phyloP scores from a whole-genome alignment of 1,140 invertebrate genomes.

The Hyposmocoma kahamanoa region DNA sequence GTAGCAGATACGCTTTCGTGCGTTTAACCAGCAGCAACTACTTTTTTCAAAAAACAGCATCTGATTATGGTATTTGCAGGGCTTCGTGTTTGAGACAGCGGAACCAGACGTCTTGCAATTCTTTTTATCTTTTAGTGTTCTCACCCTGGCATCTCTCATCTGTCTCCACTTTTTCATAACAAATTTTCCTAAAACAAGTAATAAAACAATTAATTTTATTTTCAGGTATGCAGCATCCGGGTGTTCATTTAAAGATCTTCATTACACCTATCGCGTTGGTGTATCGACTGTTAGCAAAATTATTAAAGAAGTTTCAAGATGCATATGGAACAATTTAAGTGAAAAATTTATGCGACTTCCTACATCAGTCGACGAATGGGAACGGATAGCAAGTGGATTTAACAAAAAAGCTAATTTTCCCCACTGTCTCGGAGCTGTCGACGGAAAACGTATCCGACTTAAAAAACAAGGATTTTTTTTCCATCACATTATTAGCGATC shows the following conservation, averaged over 20 bases:
- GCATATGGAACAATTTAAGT: slow-evolving; percentile 23
- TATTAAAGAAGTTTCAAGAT: slow-evolving; percentile 20
- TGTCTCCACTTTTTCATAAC: too few relatives aligned
- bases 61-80: too few relatives aligned
- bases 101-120: too few relatives aligned
- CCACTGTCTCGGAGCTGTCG: slow-evolving; percentile 12
- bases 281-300: slow-evolving; percentile 24
- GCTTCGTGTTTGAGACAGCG: too few relatives aligned
- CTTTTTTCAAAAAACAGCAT: too few relatives aligned
- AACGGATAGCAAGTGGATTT: slow-evolving; percentile 30
- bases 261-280: slow-evolving; percentile 14
- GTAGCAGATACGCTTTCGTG: too few relatives aligned
- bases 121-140: too few relatives aligned
- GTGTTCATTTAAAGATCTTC: background rate
- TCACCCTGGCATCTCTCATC: too few relatives aligned
- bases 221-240: too few relatives aligned
- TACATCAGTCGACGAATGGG: slow-evolving; percentile 25
- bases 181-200: too few relatives aligned
- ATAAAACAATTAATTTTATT: too few relatives aligned
- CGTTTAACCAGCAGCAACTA: too few relatives aligned
- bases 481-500: slow-evolving; percentile 56
- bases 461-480: slow-evolving; percentile 42
- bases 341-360: slow-evolving; percentile 13
- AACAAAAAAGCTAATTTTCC: slow-evolving; percentile 43
- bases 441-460: slow-evolving; percentile 34